Base-by-base conservation (phyloP, 1,140 invertebrate genomes). In the Cydia amplana region DNA sequence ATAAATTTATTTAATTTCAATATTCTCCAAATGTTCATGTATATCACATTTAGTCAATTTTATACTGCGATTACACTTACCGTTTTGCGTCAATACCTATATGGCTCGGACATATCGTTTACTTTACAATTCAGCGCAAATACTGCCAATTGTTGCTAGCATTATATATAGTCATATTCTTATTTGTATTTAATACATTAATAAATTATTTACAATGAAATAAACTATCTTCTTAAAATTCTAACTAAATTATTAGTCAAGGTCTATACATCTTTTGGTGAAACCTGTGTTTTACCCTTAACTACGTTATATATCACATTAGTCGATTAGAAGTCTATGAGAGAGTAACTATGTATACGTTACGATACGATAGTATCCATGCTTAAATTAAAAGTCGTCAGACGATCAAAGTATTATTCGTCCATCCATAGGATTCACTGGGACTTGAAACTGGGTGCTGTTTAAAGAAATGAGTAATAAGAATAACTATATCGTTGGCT, bases 281-380 rank as follows among this genome's bases (percentile, higher is more conserved):
- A 60, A 60, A 60, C 49, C n/a, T 51, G 16, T 18, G n/a, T n/a
- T 51, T 51, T 51, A 51, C n/a, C 5, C 20, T 23, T 60, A 60
- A 60, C 55, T 60, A 60, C 12, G 65, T 70, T 70, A 70, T 14
- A 67, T 70, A 70, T 70, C 65, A 70, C 65, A 70, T 70, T 70
- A 70, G 65, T 70, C n/a, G 65, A 70, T 70, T 70, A 70, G 18
- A 36, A 32, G 23, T 70, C 65, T 43, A 43, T 18, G 32, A 43
- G n/a, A 40, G 36, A 70, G 32, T 40, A 60, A 40, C 65, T 36
- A 2, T 7, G 9, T 60, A 60, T 12, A 60, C 16, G 20, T 55
- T 18, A 60, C 51, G 14, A 60, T 23, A 23, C 10, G 4, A 46
- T 43, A 10, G 2, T 14, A 46, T 4, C 12, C 16, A 46, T 0